Evolutionary conservation across 1,140 invertebrate genomes (phyloP).

Genomic region (Lethocerus indicus): DNA sequence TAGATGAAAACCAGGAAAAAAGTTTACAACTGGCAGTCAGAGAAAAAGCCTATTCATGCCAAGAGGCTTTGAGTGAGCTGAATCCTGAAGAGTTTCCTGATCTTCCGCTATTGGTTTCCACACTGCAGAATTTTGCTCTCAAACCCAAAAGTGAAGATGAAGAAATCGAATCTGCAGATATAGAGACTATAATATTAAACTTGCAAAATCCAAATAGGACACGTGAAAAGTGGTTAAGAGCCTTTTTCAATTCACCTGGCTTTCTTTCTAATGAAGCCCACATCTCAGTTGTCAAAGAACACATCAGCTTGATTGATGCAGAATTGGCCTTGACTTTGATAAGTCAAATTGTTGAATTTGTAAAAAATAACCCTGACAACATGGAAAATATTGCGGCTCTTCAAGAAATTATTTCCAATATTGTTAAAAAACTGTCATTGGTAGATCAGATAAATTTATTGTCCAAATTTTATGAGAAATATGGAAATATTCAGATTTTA

Average conservation of each 20-base stretch:
- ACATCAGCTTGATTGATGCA: background rate
- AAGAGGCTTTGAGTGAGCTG: background rate
- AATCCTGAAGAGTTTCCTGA: background rate
- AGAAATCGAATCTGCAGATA: slow-evolving; percentile 6
- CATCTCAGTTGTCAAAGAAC: slow-evolving; percentile 1
- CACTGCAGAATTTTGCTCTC: slow-evolving; percentile 1
- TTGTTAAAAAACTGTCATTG: background rate
- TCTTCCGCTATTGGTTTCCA: background rate
- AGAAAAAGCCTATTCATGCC: slow-evolving; percentile 3
- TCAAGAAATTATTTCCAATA: background rate
- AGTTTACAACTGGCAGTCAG: slow-evolving; percentile 2
- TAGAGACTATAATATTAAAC: slow-evolving; percentile 4
- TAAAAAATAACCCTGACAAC: background rate
- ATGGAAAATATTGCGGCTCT: background rate
- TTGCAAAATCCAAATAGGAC: slow-evolving; percentile 1
- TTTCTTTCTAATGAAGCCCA: background rate
- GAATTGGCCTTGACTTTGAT: background rate
- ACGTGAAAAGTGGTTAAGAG: slow-evolving; percentile 5
- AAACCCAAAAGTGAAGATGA: slow-evolving; percentile 6
- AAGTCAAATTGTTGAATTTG: background rate
- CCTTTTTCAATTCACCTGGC: background rate
- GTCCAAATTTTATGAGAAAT: background rate
- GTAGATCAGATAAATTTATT: background rate
- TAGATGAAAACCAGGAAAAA: background rate
- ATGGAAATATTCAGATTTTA: background rate